Conservation (phyloP, 2,113 vertebrate genomes). For the Boleophthalmus pectinirostris region DNA sequence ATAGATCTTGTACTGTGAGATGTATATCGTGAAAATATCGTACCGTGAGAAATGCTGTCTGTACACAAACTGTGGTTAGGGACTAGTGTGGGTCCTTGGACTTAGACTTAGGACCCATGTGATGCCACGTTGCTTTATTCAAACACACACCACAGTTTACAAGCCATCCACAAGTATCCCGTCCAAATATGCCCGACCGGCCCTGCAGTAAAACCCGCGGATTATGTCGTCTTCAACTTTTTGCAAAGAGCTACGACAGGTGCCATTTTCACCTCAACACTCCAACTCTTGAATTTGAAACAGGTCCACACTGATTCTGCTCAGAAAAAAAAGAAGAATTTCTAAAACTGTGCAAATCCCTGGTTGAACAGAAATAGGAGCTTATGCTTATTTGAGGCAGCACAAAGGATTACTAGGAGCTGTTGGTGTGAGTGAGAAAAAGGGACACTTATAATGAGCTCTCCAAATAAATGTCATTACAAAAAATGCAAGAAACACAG, state of each 20-base stretch:
- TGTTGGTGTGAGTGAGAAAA: conserved; percentile 5
- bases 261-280: neutral
- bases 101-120: too few species aligned
- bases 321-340: neutral
- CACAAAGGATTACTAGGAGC: conserved; percentile 14
- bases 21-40: too few species aligned
- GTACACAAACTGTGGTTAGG: too few species aligned
- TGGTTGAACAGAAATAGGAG: conserved; percentile 27
- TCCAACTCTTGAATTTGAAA: conserved; percentile 11
- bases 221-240: neutral
- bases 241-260: neutral
- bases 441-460: conserved; percentile 5
- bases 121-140: too few species aligned
- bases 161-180: too few species aligned
- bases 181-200: too few species aligned
- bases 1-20: too few species aligned
- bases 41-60: too few species aligned
- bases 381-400: conserved; percentile 31
- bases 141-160: too few species aligned
- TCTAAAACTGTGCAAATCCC: conserved; percentile 11
- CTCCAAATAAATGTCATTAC: conserved; percentile 6
- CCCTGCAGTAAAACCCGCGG: too few species aligned
- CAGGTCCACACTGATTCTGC: neutral
- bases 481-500: neutral
- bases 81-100: too few species aligned